phyloP scores from a whole-genome alignment of 2,797 vertebrate genomes.

The Catostomus latipinnis region DNA sequence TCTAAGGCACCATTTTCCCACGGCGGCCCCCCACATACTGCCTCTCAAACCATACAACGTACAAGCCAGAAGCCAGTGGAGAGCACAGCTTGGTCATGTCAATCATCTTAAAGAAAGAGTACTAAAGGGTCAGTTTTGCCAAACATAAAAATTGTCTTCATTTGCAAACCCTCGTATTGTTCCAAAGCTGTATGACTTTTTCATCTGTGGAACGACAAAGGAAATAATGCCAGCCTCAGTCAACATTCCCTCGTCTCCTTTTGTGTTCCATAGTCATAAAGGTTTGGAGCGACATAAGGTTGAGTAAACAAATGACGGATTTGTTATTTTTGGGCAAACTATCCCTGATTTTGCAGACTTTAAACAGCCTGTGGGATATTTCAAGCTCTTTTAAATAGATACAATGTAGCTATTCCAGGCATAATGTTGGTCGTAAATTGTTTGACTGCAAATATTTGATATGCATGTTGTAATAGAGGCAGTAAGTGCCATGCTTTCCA shows the following conservation, averaged over 20 bases:
- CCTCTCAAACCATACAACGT: not conserved
- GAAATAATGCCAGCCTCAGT: too few relatives aligned
- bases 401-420: not conserved
- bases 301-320: too few relatives aligned
- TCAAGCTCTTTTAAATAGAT: slow-evolving; percentile 5
- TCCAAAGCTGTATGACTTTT: too few relatives aligned
- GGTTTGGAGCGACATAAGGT: too few relatives aligned
- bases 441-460: slow-evolving; percentile 37
- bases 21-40: not conserved
- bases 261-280: too few relatives aligned
- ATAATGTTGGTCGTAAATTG: slow-evolving; percentile 10
- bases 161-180: too few relatives aligned
- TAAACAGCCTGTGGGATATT: slow-evolving; percentile 9
- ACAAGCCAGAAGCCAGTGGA: not conserved
- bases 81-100: slow-evolving; percentile 3
- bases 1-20: slow-evolving; percentile 36
- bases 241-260: too few relatives aligned
- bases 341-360: not conserved
- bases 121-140: too few relatives aligned
- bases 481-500: slow-evolving; percentile 1
- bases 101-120: not conserved
- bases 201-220: too few relatives aligned
- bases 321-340: too few relatives aligned
- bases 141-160: too few relatives aligned
- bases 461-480: slow-evolving; percentile 33